Base-by-base conservation (phyloP, 2,113 vertebrate species). In the Otus sunia region DNA sequence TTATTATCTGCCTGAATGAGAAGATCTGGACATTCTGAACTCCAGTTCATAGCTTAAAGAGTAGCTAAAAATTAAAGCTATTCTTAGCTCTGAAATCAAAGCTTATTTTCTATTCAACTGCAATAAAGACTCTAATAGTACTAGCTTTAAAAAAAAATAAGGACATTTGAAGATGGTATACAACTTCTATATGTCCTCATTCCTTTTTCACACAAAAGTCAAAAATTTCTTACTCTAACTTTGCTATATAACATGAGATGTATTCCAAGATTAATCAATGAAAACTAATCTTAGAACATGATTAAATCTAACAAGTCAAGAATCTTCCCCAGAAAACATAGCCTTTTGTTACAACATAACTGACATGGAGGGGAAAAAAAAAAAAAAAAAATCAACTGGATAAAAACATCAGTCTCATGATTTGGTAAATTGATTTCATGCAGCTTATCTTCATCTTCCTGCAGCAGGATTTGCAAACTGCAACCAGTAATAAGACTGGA, bases 11-110 rank as follows among this genome's bases (percentile, higher is more conserved):
- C 34, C 56, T 39, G 19, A 79, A 88, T 78, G 41, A 67, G 39
- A 89, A 90, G n/a, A 82, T 39, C 58, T 78, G 29, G 43, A 55
- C 62, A 47, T 74, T 81, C 6, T 71, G 37, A 78, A 71, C 73
- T 87, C 83, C 6, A 58, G n/a, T 59, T 92, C 47, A 63, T 21
- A 79, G 50, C 43, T 77, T 86, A 19, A 91, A 76, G 25, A 91
- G 29, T 12, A 77, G n/a, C 8, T 53, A 81, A 87, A 94, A 91
- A 80, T 53, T 63, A 76, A 80, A 88, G 39, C 21, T 80, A 66
- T 52, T 91, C 39, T 82, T 64, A 73, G 49, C 10, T 91, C 64
- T 78, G 25, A 94, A 74, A 86, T 47, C 86, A 88, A 88, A 86
- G 23, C 14, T 88, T 47, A 37, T 11, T 91, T 80, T 30, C 58